Percentiles rank a stretch among this genome's conserved stretches.
Evolutionary conservation across 2,797 vertebrate genomes (phyloP).

Genomic region (Centroberyx gerrardi): DNA sequence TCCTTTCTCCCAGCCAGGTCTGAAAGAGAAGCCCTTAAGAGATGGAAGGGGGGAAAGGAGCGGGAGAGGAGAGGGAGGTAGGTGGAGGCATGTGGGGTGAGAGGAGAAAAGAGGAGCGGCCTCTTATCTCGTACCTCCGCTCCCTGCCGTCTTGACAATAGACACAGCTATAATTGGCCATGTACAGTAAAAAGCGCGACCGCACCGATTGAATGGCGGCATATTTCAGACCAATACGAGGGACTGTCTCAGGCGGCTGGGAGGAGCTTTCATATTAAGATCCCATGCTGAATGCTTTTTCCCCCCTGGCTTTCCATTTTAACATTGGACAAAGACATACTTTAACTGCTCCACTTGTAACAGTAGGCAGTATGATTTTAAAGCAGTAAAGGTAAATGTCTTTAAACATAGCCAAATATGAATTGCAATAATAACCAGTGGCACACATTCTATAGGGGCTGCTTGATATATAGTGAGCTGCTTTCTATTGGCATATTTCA

Average conservation of each 20-base stretch:
- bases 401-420: too few relatives aligned
- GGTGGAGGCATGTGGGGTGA: neutral
- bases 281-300: constrained; percentile 16
- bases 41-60: constrained; percentile 16
- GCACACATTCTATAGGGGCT: too few relatives aligned
- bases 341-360: neutral
- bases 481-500: too few relatives aligned
- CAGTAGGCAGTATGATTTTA: neutral
- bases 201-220: constrained; percentile 30
- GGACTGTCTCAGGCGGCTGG: constrained; percentile 15
- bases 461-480: too few relatives aligned
- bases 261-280: constrained; percentile 41
- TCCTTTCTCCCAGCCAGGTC: constrained; percentile 67
- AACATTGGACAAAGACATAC: neutral
- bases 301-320: neutral
- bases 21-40: constrained; percentile 69
- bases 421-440: too few relatives aligned
- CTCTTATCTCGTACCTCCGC: constrained; percentile 62
- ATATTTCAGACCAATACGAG: constrained; percentile 27
- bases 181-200: constrained; percentile 47
- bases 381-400: too few relatives aligned
- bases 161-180: constrained; percentile 55
- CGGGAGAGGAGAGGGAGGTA: neutral
- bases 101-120: constrained; percentile 33
- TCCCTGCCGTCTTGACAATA: constrained; percentile 50